These are phyloP conservation scores for Cranoglanis bouderius DNA, from an alignment of 2,113 vertebrate species.

Conservation along the genomic window DNA sequence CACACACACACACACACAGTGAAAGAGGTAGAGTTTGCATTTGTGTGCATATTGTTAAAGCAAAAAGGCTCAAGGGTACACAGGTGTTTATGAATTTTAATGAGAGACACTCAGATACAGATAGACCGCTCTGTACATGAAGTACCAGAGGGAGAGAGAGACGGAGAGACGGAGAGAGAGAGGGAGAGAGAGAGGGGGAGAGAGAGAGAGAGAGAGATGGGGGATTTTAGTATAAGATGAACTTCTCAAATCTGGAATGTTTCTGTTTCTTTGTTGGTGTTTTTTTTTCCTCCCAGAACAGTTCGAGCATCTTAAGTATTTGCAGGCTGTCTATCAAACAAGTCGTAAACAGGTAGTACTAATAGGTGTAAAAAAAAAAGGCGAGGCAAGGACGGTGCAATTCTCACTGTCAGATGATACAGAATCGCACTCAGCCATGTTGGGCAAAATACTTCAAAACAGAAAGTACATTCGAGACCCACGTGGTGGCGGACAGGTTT, in stretches of 20 bases:
- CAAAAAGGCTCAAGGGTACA: constrained; percentile 56
- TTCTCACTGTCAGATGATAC: not conserved
- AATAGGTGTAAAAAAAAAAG: not conserved
- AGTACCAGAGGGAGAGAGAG: constrained; percentile 35
- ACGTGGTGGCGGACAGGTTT: no score
- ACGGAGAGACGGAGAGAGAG: not conserved
- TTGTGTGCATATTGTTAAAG: constrained; percentile 59
- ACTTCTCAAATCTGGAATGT: not conserved
- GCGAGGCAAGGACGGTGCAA: not conserved
- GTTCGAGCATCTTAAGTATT: not conserved
- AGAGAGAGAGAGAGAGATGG: not conserved
- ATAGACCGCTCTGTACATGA: constrained; percentile 51
- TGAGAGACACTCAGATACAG: constrained; percentile 33
- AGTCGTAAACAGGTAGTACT: not conserved
- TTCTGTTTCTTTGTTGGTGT: no score
- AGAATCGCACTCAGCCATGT: not conserved
- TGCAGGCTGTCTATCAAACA: not conserved
- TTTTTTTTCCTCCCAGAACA: not conserved
- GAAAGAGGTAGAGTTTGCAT: constrained; percentile 46
- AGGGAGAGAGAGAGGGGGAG: constrained; percentile 4
- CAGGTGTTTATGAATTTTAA: constrained; percentile 70
- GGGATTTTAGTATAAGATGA: not conserved
- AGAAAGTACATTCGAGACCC: no score
- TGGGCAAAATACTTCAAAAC: not conserved
- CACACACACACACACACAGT: not conserved